phyloP scores from a whole-genome alignment of 2,888 invertebrate genomes.

The Drosophila niveifrons region DNA sequence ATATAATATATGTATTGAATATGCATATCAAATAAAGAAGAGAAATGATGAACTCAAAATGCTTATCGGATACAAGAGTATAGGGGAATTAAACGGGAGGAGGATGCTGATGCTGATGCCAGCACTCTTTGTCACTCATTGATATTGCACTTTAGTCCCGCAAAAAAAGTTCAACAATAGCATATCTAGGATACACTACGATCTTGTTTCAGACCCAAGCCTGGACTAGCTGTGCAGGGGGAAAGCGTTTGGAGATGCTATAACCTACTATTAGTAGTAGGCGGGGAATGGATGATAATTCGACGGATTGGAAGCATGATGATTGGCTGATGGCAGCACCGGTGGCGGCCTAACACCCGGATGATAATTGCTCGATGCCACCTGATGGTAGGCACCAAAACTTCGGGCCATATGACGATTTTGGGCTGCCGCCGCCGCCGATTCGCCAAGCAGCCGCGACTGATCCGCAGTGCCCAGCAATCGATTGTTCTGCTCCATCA shows the following conservation, averaged over 20 bases:
- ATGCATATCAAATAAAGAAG: too few relatives aligned
- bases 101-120: too few relatives aligned
- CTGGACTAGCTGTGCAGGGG: constrained; percentile 13
- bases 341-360: constrained; percentile 84
- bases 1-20: constrained; percentile 1
- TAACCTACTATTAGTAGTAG: constrained; percentile 81
- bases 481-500: constrained; percentile 85
- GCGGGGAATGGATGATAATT: constrained; percentile 86
- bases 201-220: not conserved
- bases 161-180: constrained; percentile 6
- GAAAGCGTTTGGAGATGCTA: not conserved
- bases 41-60: too few relatives aligned
- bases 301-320: constrained; percentile 85
- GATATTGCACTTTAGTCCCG: constrained; percentile 59
- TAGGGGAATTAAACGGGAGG: too few relatives aligned
- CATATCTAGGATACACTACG: constrained; percentile 35
- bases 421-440: constrained; percentile 83
- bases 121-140: not conserved
- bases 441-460: constrained; percentile 83
- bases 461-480: constrained; percentile 84
- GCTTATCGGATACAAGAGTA: too few relatives aligned
- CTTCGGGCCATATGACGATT: constrained; percentile 85
- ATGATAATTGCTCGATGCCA: constrained; percentile 85
- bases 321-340: constrained; percentile 84
- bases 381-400: constrained; percentile 85